These are phyloP conservation scores for Catalaphyllia jardinei DNA, from an alignment of 64 coral and sea anemone species.

Conservation along the genomic window DNA sequence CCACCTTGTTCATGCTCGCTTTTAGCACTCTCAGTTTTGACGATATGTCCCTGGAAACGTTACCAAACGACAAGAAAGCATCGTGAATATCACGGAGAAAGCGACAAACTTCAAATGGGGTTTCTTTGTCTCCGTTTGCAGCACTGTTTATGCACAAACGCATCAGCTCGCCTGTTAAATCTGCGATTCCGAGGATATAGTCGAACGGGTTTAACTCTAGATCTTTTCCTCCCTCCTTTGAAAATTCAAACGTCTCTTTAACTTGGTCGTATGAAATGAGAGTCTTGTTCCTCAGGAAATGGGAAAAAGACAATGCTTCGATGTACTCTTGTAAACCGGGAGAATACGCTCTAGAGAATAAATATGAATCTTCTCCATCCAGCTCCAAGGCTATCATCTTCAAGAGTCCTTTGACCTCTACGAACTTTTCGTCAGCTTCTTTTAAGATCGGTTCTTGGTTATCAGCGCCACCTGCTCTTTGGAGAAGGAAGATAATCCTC, in stretches of 20 bases:
- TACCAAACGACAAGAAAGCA: conserved; percentile 63
- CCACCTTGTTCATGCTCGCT: conserved; percentile 85
- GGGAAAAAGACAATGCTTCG: conserved; percentile 57
- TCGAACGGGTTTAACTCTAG: conserved; percentile 65
- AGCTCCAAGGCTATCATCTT: conserved; percentile 69
- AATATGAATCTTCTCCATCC: conserved; percentile 49
- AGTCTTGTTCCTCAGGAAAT: conserved; percentile 50
- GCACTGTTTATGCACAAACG: conserved; percentile 92
- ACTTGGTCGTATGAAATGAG: conserved; percentile 82
- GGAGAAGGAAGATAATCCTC: conserved; percentile 52
- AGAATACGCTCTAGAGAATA: conserved; percentile 56
- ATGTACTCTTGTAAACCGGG: conserved; percentile 67
- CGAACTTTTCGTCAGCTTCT: conserved; percentile 59
- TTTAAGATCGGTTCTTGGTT: conserved; percentile 35
- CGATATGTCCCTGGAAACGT: conserved; percentile 57
- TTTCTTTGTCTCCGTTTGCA: conserved; percentile 71
- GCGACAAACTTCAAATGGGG: conserved; percentile 72
- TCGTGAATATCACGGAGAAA: conserved; percentile 71
- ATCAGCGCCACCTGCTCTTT: conserved; percentile 38
- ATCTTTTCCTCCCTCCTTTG: conserved; percentile 25
- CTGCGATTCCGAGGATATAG: conserved; percentile 89
- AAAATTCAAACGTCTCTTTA: conserved; percentile 52
- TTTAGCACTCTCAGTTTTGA: conserved; percentile 82
- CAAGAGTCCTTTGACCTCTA: conserved; percentile 47
- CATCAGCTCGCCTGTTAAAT: conserved; percentile 97